phyloP scores from a whole-genome alignment of 2,113 vertebrate genomes.

The Tachysurus vachellii region DNA sequence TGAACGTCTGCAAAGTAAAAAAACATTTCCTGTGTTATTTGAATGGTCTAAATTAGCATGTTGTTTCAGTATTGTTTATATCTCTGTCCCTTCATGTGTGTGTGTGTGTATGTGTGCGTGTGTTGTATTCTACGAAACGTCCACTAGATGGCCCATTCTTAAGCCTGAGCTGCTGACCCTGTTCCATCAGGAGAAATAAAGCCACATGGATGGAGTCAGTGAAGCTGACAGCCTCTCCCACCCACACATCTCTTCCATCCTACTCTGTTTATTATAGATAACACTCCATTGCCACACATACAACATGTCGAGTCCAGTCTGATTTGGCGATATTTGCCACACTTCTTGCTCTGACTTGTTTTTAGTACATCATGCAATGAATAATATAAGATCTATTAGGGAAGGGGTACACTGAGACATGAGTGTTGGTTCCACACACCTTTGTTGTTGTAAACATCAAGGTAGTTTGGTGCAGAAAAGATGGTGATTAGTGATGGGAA shows the following conservation, averaged over 20 bases:
- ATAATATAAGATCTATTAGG: background rate
- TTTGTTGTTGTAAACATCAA: constrained; percentile 86
- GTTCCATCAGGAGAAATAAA: constrained; percentile 72
- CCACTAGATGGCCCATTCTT: constrained; percentile 65
- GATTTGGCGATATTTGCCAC: background rate
- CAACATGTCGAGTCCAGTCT: background rate
- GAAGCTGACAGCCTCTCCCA: constrained; percentile 71
- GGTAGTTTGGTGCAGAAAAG: constrained; percentile 83
- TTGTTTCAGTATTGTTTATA: background rate
- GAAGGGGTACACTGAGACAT: background rate
- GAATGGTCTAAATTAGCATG: background rate
- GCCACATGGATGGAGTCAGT: constrained; percentile 72
- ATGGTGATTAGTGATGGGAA: constrained; percentile 83
- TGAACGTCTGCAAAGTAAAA: background rate
- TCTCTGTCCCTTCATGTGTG: background rate
- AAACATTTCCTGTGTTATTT: background rate
- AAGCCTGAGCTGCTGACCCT: constrained; percentile 65
- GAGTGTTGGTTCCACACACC: constrained; percentile 61
- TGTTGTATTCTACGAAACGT: constrained; percentile 18
- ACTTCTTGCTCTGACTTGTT: background rate
- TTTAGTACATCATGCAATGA: background rate
- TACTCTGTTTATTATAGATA: constrained; percentile 68
- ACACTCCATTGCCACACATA: constrained; percentile 38
- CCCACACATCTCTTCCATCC: constrained; percentile 65
- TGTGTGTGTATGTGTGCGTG: background rate